Evolutionary conservation across 2,113 vertebrate species (phyloP), one percentile per base, ranked within the genome.

Genomic region (Dromas ardeola): DNA sequence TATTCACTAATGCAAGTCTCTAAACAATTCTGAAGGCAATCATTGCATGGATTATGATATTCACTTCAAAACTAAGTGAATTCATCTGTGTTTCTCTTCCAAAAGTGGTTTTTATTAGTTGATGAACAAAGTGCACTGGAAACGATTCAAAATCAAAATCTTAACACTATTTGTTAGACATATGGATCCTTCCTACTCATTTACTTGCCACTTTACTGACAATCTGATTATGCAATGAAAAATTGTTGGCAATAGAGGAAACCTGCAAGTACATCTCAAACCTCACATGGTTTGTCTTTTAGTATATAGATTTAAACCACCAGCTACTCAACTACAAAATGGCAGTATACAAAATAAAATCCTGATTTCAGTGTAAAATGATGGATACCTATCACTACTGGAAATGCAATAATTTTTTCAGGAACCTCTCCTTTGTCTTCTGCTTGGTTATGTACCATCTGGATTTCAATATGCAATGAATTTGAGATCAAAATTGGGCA

Each of bases 21-120:
- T 26, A 32, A 69, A 52, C 8, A 74, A 27, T 84, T 78, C 2
- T 13, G 38, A 87, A 71, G 32, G 55, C 29, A 53, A 74, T 13
- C 0, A 1, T 25, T 18, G 10, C 1, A 0, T n/a, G 30, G 11
- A 38, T 59, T 79, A 69, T 40, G 49, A 77, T 42, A 47, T 36
- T 77, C 6, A 42, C 34, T 83, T 94, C 23, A 81, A 82, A 72
- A 42, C 14, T 61, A 40, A 47, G 10, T 36, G 3, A 77, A 63
- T 63, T 92, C 9, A 40, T n/a, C 7, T 69, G 9, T 6, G 0
- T 70, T 82, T 86, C 52, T 56, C 70, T 82, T 73, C 36, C 27
- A 59, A 80, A 77, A 92, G 23, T 47, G 5, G 0, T 36, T 95
- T 62, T 52, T 61, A 52, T 34, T 70, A 62, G 22, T 10, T 2